Base-by-base conservation (phyloP, 2,113 vertebrate species). In the Gavia stellata region DNA sequence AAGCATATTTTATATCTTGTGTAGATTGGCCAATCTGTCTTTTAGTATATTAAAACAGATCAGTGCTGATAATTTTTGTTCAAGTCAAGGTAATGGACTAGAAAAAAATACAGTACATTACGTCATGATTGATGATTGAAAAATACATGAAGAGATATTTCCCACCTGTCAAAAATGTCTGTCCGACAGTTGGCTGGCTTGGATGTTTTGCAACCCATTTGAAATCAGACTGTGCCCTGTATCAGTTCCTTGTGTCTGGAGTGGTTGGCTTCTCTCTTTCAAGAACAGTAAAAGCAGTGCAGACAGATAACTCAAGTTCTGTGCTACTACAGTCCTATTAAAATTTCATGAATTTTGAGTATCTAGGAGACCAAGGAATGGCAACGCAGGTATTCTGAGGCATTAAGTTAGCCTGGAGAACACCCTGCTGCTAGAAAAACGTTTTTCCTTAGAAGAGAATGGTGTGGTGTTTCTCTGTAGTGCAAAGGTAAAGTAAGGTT, bases 241-340 rank as follows among this genome's bases (percentile, higher is more conserved):
- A 14, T 83, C 21, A 59, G 29, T 72, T 95, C 33, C 33, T 71
- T 62, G 17, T 81, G 10, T 86, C 59, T 65, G 42, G 12, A 53
- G 34, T 36, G 26, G 15, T 29, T 91, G 65, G 15, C n/a, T 81
- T 80, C 11, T 86, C 14, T 58, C 45, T 62, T 62, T 74, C 61
- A 67, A 50, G 42, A 81, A 24, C 5, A 44, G 33, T 71, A 34
- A 34, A 62, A 84, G 24, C 0, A 0, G 3, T 72, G 24, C 34
- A 93, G 61, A 20, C 13, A 38, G 52, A 16, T 84, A 74, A 58
- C 34, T 70, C 45, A 33, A 7, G 16, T 50, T 62, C 38, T 77
- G 62, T 86, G 56, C 63, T 77, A 34, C 28, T 50, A 62, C 34
- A 56, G 13, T 52, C 26, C 29, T 92, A n/a, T 93, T 85, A 85